These are phyloP conservation scores for Cranoglanis bouderius DNA, from an alignment of 2,113 vertebrate genomes.

Conservation along the genomic window DNA sequence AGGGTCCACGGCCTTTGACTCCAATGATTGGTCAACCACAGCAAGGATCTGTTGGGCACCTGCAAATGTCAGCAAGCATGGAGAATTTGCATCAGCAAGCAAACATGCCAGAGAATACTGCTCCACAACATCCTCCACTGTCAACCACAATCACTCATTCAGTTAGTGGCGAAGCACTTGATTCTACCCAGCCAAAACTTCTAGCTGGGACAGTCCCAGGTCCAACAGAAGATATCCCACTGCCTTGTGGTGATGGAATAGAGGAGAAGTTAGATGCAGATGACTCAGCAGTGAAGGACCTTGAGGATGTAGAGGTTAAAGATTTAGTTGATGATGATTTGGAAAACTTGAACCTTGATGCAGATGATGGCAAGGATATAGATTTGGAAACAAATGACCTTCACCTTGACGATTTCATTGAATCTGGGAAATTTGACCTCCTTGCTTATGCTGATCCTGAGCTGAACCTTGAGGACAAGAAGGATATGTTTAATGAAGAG, in stretches of 20 bases:
- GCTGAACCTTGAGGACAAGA: constrained; percentile 92
- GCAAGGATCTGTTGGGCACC: constrained; percentile 63
- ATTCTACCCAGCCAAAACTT: constrained; percentile 60
- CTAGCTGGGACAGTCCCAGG: constrained; percentile 61
- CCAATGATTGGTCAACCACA: constrained; percentile 66
- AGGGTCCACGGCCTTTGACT: constrained; percentile 69
- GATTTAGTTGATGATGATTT: constrained; percentile 93
- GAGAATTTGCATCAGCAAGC: constrained; percentile 73
- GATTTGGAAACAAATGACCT: constrained; percentile 91
- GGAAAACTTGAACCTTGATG: constrained; percentile 91
- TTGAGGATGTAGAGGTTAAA: constrained; percentile 95
- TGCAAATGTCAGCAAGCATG: constrained; percentile 69
- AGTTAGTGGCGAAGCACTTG: constrained; percentile 64
- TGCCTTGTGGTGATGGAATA: constrained; percentile 71
- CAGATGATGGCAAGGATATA: constrained; percentile 89
- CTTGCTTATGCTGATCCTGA: constrained; percentile 97
- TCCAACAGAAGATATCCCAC: constrained; percentile 63
- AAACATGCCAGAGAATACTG: constrained; percentile 58
- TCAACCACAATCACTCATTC: constrained; percentile 70
- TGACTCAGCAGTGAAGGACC: constrained; percentile 90
- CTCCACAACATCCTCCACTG: constrained; percentile 62
- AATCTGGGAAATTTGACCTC: constrained; percentile 93
- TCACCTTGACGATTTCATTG: constrained; percentile 91
- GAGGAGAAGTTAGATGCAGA: constrained; percentile 91
- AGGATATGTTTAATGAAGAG: constrained; percentile 94